Percentiles rank a stretch among this genome's conserved stretches.
These are phyloP conservation scores for Scelioninae gen. 1 DNA, from an alignment of 2,888 invertebrate genomes.

Conservation along the genomic window DNA sequence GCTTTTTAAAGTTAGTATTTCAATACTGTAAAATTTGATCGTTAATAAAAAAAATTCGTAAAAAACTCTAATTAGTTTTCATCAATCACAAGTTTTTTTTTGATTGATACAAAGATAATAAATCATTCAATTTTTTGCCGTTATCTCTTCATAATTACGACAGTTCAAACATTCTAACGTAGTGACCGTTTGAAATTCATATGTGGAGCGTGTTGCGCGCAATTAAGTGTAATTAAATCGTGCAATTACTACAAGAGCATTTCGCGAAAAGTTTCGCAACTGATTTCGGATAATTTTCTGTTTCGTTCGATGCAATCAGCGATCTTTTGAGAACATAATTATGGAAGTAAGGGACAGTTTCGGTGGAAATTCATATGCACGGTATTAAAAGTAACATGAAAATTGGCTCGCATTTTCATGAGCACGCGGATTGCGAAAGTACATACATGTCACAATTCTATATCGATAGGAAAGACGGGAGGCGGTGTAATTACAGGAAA, in stretches of 20 bases:
- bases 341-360: neutral
- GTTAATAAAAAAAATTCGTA: too few relatives aligned
- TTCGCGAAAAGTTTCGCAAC: neutral
- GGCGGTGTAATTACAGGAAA: slow-evolving; percentile 23
- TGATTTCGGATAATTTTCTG: neutral
- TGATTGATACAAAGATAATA: too few relatives aligned
- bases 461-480: slow-evolving; percentile 22
- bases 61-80: too few relatives aligned
- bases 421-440: slow-evolving; percentile 25
- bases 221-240: slow-evolving; percentile 10
- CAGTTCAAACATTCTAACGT: neutral
- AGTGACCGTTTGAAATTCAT: neutral
- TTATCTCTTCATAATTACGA: slow-evolving; percentile 12
- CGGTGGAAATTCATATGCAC: slow-evolving; percentile 4
- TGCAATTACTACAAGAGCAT: neutral
- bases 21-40: too few relatives aligned
- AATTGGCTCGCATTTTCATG: slow-evolving; percentile 15
- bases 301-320: neutral
- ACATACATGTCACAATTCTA: slow-evolving; percentile 19
- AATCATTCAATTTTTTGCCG: neutral
- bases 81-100: too few relatives aligned
- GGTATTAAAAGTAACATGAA: slow-evolving; percentile 25
- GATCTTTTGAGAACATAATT: too few relatives aligned
- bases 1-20: too few relatives aligned
- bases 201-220: neutral